Base-by-base conservation (phyloP, 1,140 invertebrate genomes). In the Drosophila santomea region DNA sequence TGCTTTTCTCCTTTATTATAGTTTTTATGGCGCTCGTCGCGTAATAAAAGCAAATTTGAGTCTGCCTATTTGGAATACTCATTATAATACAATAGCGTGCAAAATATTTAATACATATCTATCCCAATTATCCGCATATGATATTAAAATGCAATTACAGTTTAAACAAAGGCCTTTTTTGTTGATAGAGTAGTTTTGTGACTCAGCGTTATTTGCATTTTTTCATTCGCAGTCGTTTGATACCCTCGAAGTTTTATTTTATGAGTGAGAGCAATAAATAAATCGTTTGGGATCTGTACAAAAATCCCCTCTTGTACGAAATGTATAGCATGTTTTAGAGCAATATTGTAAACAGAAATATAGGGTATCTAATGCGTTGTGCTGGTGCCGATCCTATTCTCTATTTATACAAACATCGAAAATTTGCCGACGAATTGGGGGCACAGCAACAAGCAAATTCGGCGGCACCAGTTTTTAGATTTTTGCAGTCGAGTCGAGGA, bases 381-480 rank as follows among this genome's bases (percentile, higher is more conserved):
- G 7, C 1, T 3, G n/a, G 25, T 36, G 17, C 23, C 28, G n/a
- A 14, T 36, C 0, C 8, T 15, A 12, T 17, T 17, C 17, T 17
- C 72, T 72, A 43, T 61, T 67, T 61, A 47, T 39, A 10, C 64
- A 43, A 35, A 44, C 58, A 56, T 44, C 55, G 17, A 67, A 67
- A 43, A 43, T 58, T n/a, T 38, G 4, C 50, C 20, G 28, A 43
- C 35, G 36, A 62, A 66, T 44, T 20, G 25, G 10, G 54, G 50
- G 14, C 36, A 43, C 52, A 54, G 47, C 59, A 41, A 64, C 28
- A 54, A 47, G 28, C 14, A 50, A 78, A 54, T 23, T 57, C 51
- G 60, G 41, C 35, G 63, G 23, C 35, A 20, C 28, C 60, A 59
- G 58, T 45, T 44, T 45, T 45, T 39, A 0, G 32, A 45, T 45